Conservation (phyloP, 2,113 vertebrate genomes). For the Lepus timidus region DNA sequence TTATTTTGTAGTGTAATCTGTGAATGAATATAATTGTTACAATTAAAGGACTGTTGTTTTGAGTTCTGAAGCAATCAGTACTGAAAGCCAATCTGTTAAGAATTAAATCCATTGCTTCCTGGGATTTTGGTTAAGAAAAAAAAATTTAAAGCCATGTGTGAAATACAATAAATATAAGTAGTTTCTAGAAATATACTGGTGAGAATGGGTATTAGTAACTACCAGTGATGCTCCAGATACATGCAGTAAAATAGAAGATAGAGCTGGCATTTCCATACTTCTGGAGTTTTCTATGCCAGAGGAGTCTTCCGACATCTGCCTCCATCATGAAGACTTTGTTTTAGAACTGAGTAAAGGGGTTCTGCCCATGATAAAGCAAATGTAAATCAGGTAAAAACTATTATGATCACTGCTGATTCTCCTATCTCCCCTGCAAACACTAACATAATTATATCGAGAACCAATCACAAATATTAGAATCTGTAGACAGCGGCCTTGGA, state of each 20-base stretch:
- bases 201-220: neutral
- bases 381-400: neutral
- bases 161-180: neutral
- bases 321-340: neutral
- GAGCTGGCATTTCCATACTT: neutral
- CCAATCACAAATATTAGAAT: neutral
- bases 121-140: too few relatives aligned
- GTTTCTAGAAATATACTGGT: neutral
- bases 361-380: neutral
- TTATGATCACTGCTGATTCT: neutral
- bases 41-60: neutral
- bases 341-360: neutral
- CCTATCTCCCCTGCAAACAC: neutral
- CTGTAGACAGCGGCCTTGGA: neutral
- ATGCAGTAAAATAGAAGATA: neutral
- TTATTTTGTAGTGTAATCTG: neutral
- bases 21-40: neutral
- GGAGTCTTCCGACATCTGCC: neutral
- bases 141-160: neutral
- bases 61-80: slow-evolving; percentile 27
- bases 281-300: neutral
- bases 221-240: neutral
- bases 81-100: neutral
- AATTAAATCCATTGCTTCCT: neutral
- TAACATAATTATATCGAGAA: neutral